Percentiles rank a stretch among this genome's conserved stretches.
These are phyloP conservation scores for Solenopsis invicta DNA, from an alignment of 1,140 invertebrate genomes.

Conservation along the genomic window DNA sequence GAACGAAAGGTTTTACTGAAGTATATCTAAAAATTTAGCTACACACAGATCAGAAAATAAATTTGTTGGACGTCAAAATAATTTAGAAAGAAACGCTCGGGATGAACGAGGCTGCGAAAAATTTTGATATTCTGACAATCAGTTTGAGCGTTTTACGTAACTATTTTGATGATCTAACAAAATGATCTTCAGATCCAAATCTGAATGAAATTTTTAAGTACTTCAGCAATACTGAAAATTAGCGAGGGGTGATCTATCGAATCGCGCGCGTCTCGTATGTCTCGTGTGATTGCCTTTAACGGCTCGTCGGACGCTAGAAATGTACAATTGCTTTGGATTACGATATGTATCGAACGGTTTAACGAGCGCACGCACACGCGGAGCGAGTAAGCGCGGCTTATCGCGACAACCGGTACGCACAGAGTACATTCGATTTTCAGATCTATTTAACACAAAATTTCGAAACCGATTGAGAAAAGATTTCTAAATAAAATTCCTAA, in stretches of 20 bases:
- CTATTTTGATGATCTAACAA: too few species aligned
- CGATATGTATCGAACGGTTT: constrained; percentile 40
- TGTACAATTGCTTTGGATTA: constrained; percentile 46
- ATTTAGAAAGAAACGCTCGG: too few species aligned
- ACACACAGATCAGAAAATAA: too few species aligned
- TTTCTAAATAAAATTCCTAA: neutral
- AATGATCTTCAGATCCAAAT: too few species aligned
- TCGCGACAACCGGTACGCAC: neutral
- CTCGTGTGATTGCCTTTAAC: neutral
- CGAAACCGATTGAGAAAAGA: neutral
- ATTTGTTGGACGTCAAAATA: too few species aligned
- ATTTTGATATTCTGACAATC: too few species aligned
- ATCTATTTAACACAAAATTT: neutral
- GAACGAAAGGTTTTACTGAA: too few species aligned
- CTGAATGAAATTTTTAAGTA: too few species aligned
- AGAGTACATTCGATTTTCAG: neutral
- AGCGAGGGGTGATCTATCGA: neutral
- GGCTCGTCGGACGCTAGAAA: constrained; percentile 17
- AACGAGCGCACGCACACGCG: constrained; percentile 32
- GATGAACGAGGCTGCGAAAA: too few species aligned
- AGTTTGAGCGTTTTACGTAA: too few species aligned
- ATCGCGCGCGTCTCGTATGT: neutral
- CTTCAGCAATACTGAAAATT: neutral
- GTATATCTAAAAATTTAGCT: too few species aligned
- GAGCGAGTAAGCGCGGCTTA: constrained; percentile 27